A percentile compares a stretch with the other conserved stretches of the same genome.
Evolutionary conservation across 2,888 invertebrate species (phyloP).

Genomic region (Allophyes oxyacanthae): DNA sequence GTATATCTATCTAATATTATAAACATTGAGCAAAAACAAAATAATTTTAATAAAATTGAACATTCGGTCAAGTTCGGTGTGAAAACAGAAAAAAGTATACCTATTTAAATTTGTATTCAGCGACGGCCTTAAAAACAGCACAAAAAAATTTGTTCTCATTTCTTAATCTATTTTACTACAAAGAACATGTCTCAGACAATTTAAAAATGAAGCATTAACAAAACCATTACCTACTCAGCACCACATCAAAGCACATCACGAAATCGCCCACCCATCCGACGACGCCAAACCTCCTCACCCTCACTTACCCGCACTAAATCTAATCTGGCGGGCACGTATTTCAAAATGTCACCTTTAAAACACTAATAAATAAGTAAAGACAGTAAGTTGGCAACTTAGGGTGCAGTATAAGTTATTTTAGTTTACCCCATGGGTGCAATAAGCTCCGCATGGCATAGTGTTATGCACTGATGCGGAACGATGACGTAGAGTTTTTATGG

Average conservation of each 20-base stretch:
- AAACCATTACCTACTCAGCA: slow-evolving; percentile 6
- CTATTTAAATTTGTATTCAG: too few relatives aligned
- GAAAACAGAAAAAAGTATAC: too few relatives aligned
- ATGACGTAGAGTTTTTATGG: slow-evolving; percentile 61
- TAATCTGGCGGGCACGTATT: slow-evolving; percentile 28
- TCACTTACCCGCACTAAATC: slow-evolving; percentile 46
- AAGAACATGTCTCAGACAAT: slow-evolving; percentile 14
- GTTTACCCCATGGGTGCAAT: slow-evolving; percentile 59
- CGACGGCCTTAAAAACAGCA: too few relatives aligned
- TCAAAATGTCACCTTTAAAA: slow-evolving; percentile 53
- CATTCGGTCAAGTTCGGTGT: too few relatives aligned
- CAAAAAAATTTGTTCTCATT: too few relatives aligned
- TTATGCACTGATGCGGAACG: slow-evolving; percentile 38
- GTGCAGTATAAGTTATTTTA: slow-evolving; percentile 59
- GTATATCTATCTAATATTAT: too few relatives aligned
- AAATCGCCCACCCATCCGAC: slow-evolving; percentile 35
- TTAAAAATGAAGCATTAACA: slow-evolving; percentile 7
- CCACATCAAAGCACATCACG: slow-evolving; percentile 32
- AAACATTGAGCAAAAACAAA: too few relatives aligned
- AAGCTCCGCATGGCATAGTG: slow-evolving; percentile 41
- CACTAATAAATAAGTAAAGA: slow-evolving; percentile 51
- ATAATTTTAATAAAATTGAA: too few relatives aligned
- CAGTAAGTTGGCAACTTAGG: slow-evolving; percentile 37
- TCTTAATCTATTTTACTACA: background rate
- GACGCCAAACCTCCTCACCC: slow-evolving; percentile 30